Evolutionary conservation across 2,888 invertebrate genomes (phyloP), one percentile per base, ranked within the genome.

Genomic region (Drosophila lacicola): DNA sequence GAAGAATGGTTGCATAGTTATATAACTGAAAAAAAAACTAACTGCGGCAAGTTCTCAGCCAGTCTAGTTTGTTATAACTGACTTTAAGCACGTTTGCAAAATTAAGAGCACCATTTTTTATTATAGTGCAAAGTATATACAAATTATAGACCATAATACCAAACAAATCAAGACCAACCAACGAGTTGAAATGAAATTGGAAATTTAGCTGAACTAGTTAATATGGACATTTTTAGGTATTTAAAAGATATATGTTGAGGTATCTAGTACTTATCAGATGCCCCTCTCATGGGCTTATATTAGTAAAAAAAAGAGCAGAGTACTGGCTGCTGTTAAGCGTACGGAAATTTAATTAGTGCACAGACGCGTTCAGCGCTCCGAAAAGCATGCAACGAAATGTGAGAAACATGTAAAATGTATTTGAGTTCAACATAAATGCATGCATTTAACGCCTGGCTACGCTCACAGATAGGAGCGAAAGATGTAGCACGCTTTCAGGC

Each of bases 271-370:
- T 55, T 29, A 0, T 13, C 17, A 13, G 42, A 45, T 55, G 2
- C 14, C 34, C 68, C 60, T 46, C 71, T 54, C n/a, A 14, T 9
- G n/a, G 14, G 53, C 39, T 34, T 61, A 53, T 44, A 45, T 56
- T 25, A 64, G 44, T 34, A 19, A 44, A 53, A 34, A 57, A 36
- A 58, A 11, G 50, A 44, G 29, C 25, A 21, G 34, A 55, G 54
- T 49, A 47, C 44, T 60, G 42, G 17, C 47, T 37, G 19, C 6
- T 47, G 65, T 60, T 70, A 62, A 70, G 60, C 53, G 57, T 50
- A 69, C 65, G 67, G 66, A 84, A 79, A 84, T 82, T 83, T 83
- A 83, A 84, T 83, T 83, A 84, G 82, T 77, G 85, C 74, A 70
- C 57, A 76, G 60, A 67, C 46, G 46, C 56, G 65, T 45, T 63